Base-by-base conservation (phyloP, 2,888 invertebrate genomes). In the Phytoseiulus persimilis region DNA sequence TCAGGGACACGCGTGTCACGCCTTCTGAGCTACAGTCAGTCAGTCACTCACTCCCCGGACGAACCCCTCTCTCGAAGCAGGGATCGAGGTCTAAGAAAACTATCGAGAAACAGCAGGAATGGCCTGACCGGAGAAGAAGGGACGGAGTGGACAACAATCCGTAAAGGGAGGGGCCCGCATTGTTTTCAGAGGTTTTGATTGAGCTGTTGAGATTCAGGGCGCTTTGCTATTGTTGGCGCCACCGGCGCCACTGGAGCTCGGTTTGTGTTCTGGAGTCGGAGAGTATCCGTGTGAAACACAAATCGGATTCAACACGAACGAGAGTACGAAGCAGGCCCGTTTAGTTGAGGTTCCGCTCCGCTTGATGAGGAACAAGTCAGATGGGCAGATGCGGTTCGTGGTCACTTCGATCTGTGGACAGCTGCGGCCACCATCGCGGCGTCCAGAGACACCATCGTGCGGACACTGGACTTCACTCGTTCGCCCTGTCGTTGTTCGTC, bases 241-340 rank as follows among this genome's bases (percentile, higher is more conserved):
- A 23, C 65, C 28, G 23, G 1, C 23, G 28, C 11, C 65, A 65
- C 3, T 9, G 39, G 65, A 65, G 65, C 65, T 65, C 65, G 2
- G 23, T 65, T 65, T 65, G 65, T 65, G 65, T 65, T 65, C 18
- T 28, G 2, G 65, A 65, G 23, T 65, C 65, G 23, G 65, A 65
- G 65, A 6, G 65, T 65, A 65, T 65, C 28, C 65, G 18, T 65
- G 65, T 65, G 65, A 65, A 65, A 65, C 65, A 65, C 65, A 65
- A 65, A 65, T 65, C 65, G 65, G 65, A 65, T 65, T 65, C 65
- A 65, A 65, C 65, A 65, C 65, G 65, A 65, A 65, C 65, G 65
- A 6, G 65, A 6, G 65, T 65, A 65, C 65, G 65, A 28, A 65
- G 65, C 65, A 65, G 65, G 28, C 65, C 65, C 65, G 65, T 65